Evolutionary conservation across 1,140 invertebrate genomes (phyloP).

Genomic region (Paraescarpia echinospica): DNA sequence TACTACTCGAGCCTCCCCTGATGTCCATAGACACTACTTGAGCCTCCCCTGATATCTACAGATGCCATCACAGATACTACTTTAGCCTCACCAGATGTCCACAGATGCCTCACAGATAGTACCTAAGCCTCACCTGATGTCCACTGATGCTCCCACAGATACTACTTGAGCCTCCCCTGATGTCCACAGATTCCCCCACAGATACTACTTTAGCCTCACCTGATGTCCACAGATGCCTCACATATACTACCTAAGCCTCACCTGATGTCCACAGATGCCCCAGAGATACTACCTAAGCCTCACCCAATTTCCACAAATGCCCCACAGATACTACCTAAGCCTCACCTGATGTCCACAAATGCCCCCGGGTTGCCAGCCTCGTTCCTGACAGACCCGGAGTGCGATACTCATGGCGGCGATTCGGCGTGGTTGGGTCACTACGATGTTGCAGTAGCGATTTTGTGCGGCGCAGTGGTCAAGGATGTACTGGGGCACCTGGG

Average conservation of each 20-base stretch:
- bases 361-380: constrained; percentile 48
- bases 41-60: too few relatives aligned
- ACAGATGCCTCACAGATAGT: neutral
- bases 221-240: too few relatives aligned
- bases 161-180: constrained; percentile 26
- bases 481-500: constrained; percentile 77
- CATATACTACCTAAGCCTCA: too few relatives aligned
- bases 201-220: too few relatives aligned
- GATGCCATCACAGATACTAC: too few relatives aligned
- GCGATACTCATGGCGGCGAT: constrained; percentile 58
- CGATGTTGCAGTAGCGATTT: constrained; percentile 54
- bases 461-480: constrained; percentile 49
- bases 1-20: neutral
- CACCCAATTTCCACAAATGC: neutral
- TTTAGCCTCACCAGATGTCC: too few relatives aligned
- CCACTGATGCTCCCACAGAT: constrained; percentile 53
- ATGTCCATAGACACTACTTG: too few relatives aligned
- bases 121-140: constrained; percentile 50
- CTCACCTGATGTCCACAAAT: neutral
- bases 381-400: constrained; percentile 50
- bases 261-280: too few relatives aligned
- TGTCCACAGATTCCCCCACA: too few relatives aligned
- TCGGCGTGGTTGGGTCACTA: constrained; percentile 57
- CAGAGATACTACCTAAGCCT: too few relatives aligned
- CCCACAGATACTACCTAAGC: neutral